Percentiles rank a stretch among this genome's conserved stretches.
phyloP scores from a whole-genome alignment of 2,888 invertebrate species.

The Cheilosia urbana region DNA sequence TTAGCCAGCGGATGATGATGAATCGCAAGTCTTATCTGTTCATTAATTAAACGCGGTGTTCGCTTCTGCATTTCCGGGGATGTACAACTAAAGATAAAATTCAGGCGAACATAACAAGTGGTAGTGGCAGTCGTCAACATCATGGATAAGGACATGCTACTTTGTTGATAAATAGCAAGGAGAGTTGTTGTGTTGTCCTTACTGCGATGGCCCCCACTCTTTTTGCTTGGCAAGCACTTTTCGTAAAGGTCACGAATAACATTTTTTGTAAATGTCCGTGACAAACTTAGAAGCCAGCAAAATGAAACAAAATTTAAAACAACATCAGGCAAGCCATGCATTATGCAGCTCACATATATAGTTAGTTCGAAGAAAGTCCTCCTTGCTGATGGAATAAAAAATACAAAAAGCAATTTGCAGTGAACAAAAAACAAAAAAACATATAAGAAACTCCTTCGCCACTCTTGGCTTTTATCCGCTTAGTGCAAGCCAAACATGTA shows the following conservation, averaged over 20 bases:
- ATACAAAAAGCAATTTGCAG: constrained; percentile 22
- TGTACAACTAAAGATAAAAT: constrained; percentile 19
- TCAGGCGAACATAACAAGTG: constrained; percentile 18
- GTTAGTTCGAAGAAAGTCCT: constrained; percentile 4
- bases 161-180: constrained; percentile 42
- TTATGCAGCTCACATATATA: not conserved
- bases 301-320: not conserved
- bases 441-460: not conserved
- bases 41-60: constrained; percentile 19
- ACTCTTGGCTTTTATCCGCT: constrained; percentile 5
- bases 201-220: constrained; percentile 11
- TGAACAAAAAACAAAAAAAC: constrained; percentile 10
- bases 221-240: constrained; percentile 9
- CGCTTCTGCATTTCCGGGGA: constrained; percentile 6
- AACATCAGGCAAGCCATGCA: not conserved
- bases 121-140: constrained; percentile 7
- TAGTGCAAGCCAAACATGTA: not conserved
- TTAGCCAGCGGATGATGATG: constrained; percentile 39
- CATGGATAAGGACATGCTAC: constrained; percentile 16
- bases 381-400: constrained; percentile 3
- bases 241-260: constrained; percentile 36
- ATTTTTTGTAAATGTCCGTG: not conserved
- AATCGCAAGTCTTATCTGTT: constrained; percentile 38
- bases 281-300: not conserved
- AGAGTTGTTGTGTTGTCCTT: not conserved